Percentiles rank a stretch among this genome's conserved stretches.
These are phyloP conservation scores for Hylia prasina DNA, from an alignment of 2,113 vertebrate species.

Conservation along the genomic window DNA sequence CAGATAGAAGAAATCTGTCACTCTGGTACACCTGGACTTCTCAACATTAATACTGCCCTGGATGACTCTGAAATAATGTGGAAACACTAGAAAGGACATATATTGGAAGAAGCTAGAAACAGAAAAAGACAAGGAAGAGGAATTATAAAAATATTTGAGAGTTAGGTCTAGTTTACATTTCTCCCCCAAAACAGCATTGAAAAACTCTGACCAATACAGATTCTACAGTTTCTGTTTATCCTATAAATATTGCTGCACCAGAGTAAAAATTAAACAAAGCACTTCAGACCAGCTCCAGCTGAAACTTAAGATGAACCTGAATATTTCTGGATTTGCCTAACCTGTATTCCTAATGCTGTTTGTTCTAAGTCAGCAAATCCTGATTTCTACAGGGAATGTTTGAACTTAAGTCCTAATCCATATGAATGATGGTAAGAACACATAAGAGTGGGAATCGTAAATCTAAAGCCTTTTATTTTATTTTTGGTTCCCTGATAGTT, in stretches of 20 bases:
- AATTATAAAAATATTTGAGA: not conserved
- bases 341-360: not conserved
- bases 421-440: not conserved
- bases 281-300: not conserved
- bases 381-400: not conserved
- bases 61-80: not conserved
- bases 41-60: not conserved
- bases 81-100: not conserved
- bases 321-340: not conserved
- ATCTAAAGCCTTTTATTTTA: slow-evolving; percentile 34
- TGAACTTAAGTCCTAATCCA: slow-evolving; percentile 20
- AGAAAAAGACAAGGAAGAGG: not conserved
- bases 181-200: not conserved
- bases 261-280: not conserved
- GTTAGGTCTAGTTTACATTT: not conserved
- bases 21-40: not conserved
- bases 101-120: not conserved
- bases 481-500: slow-evolving; percentile 2
- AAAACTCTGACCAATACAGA: not conserved
- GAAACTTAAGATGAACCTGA: not conserved
- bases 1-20: not conserved
- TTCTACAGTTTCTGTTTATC: not conserved
- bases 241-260: not conserved
- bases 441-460: not conserved
- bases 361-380: slow-evolving; percentile 1